Conservation (phyloP, 2,113 vertebrate species). For the Clarias magur region DNA sequence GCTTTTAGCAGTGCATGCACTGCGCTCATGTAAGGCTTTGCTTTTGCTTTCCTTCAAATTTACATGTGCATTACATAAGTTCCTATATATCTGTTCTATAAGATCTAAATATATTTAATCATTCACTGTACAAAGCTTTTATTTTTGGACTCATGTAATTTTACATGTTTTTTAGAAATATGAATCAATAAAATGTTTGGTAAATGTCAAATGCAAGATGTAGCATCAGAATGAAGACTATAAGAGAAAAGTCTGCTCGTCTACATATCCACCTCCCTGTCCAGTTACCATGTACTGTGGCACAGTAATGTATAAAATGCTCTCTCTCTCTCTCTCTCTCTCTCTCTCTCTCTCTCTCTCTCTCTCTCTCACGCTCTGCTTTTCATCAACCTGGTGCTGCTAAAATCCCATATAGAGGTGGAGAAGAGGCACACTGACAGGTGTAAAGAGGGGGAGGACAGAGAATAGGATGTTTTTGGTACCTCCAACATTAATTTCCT, state of each 20-base stretch:
- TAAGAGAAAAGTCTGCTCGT: neutral
- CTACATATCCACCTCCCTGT: conserved; percentile 3
- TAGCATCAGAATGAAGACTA: conserved; percentile 13
- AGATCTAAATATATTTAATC: neutral
- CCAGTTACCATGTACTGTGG: neutral
- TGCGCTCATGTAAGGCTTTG: conserved; percentile 15
- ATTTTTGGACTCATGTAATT: neutral
- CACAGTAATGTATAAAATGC: conserved; percentile 10
- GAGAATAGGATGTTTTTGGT: conserved; percentile 38
- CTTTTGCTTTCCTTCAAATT: neutral
- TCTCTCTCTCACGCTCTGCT: conserved; percentile 27
- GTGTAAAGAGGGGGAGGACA: conserved; percentile 50
- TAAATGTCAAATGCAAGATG: conserved; percentile 38
- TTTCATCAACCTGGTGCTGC: conserved; percentile 47
- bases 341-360: conserved; percentile 2
- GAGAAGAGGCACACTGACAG: conserved; percentile 45
- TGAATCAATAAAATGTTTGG: neutral
- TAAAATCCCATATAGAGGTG: conserved; percentile 36
- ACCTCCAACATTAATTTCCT: conserved; percentile 44
- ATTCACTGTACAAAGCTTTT: neutral
- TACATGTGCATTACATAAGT: neutral
- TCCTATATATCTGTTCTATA: neutral
- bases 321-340: conserved; percentile 1
- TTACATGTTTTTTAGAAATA: neutral
- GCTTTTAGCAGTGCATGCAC: conserved; percentile 39